phyloP scores from a whole-genome alignment of 2,888 invertebrate species.

The Pyrochroa serraticornis region DNA sequence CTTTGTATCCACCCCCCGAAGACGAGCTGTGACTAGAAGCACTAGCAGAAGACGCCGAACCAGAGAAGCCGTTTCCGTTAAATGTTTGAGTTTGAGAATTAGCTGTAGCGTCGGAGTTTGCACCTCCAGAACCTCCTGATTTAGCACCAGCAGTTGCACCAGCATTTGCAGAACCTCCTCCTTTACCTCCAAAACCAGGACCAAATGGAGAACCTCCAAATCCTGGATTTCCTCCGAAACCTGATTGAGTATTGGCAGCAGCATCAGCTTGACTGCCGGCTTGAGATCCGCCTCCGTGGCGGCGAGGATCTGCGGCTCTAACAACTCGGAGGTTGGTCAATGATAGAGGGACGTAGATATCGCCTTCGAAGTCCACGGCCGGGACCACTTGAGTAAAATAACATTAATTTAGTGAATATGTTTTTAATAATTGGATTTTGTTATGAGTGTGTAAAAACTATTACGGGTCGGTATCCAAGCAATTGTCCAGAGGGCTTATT shows the following conservation, averaged over 20 bases:
- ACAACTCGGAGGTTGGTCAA: constrained; percentile 8
- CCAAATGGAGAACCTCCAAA: too few species aligned
- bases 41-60: constrained; percentile 35
- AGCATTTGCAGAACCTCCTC: constrained; percentile 7
- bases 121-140: constrained; percentile 22
- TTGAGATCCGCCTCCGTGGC: constrained; percentile 10
- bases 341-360: constrained; percentile 31
- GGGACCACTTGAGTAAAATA: constrained; percentile 31
- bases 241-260: constrained; percentile 20
- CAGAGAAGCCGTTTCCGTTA: constrained; percentile 36
- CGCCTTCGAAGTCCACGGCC: constrained; percentile 29
- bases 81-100: constrained; percentile 39
- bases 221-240: constrained; percentile 10
- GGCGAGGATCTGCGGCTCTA: constrained; percentile 26
- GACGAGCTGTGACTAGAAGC: constrained; percentile 28
- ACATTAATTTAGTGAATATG: background rate
- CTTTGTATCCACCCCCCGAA: constrained; percentile 10
- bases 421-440: background rate
- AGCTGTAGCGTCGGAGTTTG: constrained; percentile 19
- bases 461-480: too few species aligned
- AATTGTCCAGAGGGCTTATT: constrained; percentile 2
- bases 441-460: background rate
- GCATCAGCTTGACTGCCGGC: constrained; percentile 26
- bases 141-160: constrained; percentile 19
- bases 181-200: constrained; percentile 6